phyloP scores from a whole-genome alignment of 2,888 invertebrate genomes.

The Ceraclea dissimilis region DNA sequence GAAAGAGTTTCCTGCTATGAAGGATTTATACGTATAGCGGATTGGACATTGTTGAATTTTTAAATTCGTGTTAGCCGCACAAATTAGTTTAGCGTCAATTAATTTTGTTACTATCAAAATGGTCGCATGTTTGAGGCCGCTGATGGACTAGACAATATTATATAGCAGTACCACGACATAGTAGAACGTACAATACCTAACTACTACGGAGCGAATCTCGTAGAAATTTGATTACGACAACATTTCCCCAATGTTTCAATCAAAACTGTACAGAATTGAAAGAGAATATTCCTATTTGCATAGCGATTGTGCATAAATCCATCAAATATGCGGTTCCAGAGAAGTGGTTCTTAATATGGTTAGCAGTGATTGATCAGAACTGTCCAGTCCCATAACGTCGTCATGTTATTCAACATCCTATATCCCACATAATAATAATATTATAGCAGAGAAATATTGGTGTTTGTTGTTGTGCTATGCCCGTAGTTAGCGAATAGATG shows the following conservation, averaged over 20 bases:
- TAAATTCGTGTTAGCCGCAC: too few relatives aligned
- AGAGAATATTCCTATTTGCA: constrained; percentile 2
- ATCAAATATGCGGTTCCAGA: constrained; percentile 8
- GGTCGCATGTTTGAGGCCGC: too few relatives aligned
- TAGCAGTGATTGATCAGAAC: constrained; percentile 9
- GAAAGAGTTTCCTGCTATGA: too few relatives aligned
- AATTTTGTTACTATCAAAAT: too few relatives aligned
- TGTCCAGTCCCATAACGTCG: constrained; percentile 3
- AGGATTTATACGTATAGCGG: too few relatives aligned
- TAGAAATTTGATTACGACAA: not conserved
- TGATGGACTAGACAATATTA: too few relatives aligned
- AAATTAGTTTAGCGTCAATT: too few relatives aligned
- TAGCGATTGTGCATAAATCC: not conserved
- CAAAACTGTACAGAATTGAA: not conserved
- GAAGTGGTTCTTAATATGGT: constrained; percentile 13
- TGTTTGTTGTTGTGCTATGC: not conserved
- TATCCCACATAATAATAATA: too few relatives aligned
- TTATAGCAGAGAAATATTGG: not conserved
- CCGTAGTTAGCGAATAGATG: constrained; percentile 6
- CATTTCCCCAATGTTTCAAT: constrained; percentile 1
- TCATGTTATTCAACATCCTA: not conserved
- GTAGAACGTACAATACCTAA: too few relatives aligned
- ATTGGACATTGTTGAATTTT: too few relatives aligned
- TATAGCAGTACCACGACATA: too few relatives aligned
- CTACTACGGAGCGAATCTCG: not conserved